Base-by-base conservation (phyloP, 2,797 vertebrate genomes). In the Sebastes hopkinsi region DNA sequence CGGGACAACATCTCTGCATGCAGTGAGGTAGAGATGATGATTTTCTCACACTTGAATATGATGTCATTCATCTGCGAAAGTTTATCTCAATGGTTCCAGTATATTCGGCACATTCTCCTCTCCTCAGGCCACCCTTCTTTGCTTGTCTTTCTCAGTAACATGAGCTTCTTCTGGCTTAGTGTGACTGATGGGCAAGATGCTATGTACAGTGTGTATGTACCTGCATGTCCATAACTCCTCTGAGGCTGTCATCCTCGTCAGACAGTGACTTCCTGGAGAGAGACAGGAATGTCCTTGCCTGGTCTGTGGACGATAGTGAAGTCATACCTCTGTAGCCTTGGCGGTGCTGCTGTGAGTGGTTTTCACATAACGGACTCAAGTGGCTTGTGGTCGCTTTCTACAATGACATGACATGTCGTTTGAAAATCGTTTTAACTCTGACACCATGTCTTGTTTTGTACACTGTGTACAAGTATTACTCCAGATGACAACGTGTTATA, bases 31-130 rank as follows among this genome's bases (percentile, higher is more conserved):
- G 77, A 59, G 16, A 77, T 12, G 8, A 75, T 13, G 8, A 82
- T 90, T 3, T 78, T 83, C 65, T 80, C 82, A 34, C 85, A 29
- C 46, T 89, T 86, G 34, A 86, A 86, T 8, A 81, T 30, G n/a
- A 74, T 80, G n/a, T 62, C 30, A 8, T 81, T 16, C 3, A 84
- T 34, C 16, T 46, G 42, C 62, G 72, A 11, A 12, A 56, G 36
- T 30, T 60, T 27, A 55, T 71, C 11, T 22, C 5, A 7, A 11
- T 66, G 52, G 14, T 84, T 87, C 73, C 73, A 72, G 38, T 54
- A 50, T 8, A 50, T 50, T 50, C 46, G 18, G 4, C 18, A 50
- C 46, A 50, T 50, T 50, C 18, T 7, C 25, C 25, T 50, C 38
- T 23, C 18, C 13, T 38, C 8, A n/a, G 8, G 46, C 46, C 4